Evolutionary conservation across 2,888 invertebrate species (phyloP).

Genomic region (Anticlea derivata): DNA sequence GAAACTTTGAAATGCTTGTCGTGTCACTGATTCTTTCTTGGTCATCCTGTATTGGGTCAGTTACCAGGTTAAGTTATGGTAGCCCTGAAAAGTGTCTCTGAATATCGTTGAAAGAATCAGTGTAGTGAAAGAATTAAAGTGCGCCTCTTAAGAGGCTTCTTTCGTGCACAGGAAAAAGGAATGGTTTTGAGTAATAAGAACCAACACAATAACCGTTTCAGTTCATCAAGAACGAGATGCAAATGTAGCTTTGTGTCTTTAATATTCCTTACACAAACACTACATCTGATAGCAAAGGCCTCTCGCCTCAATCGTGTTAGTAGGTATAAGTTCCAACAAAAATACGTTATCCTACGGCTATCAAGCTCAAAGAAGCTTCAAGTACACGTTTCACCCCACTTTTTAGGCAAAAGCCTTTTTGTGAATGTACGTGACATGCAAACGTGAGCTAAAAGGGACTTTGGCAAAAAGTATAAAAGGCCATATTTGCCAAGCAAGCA

Average conservation of each 20-base stretch:
- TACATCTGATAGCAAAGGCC: neutral
- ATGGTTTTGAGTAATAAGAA: no score
- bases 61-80: no score
- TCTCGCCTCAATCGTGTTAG: conserved; percentile 13
- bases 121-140: no score
- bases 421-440: conserved; percentile 39
- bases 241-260: neutral
- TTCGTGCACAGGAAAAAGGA: no score
- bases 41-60: no score
- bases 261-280: neutral
- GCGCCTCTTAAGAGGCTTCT: no score
- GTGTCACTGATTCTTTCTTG: neutral
- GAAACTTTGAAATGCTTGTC: conserved; percentile 1
- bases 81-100: no score
- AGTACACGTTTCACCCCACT: conserved; percentile 33
- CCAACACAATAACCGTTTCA: no score
- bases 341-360: conserved; percentile 27
- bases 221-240: no score
- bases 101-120: no score
- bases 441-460: conserved; percentile 32
- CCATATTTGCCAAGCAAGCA: conserved; percentile 33
- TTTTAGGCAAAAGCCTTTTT: conserved; percentile 40
- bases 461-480: conserved; percentile 28
- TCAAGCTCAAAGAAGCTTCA: conserved; percentile 32
- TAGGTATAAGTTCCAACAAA: conserved; percentile 18